Evolutionary conservation across 2,888 invertebrate species (phyloP).

Genomic region (Polylopha cassiicola): DNA sequence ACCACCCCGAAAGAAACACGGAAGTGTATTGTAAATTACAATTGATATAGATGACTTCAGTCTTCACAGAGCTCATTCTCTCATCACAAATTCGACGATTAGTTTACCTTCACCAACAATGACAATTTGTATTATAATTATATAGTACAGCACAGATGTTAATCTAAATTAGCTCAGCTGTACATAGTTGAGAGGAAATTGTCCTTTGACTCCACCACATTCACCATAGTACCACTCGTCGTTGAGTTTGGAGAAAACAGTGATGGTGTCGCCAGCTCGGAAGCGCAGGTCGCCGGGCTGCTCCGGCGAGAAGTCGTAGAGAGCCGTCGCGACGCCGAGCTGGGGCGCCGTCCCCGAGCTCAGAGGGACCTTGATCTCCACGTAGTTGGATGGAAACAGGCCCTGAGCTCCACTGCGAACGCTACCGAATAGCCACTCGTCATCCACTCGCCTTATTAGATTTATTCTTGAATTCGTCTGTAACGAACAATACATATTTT

Average conservation of each 20-base stretch:
- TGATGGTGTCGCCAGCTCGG: slow-evolving; percentile 67
- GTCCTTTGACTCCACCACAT: slow-evolving; percentile 80
- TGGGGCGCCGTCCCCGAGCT: slow-evolving; percentile 26
- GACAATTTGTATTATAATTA: slow-evolving; percentile 11
- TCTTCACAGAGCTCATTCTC: slow-evolving; percentile 34
- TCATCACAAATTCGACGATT: slow-evolving; percentile 26
- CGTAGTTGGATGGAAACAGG: slow-evolving; percentile 88
- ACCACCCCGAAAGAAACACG: background rate
- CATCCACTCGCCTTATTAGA: slow-evolving; percentile 82
- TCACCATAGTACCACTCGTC: slow-evolving; percentile 89
- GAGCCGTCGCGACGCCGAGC: slow-evolving; percentile 75
- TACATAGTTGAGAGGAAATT: slow-evolving; percentile 88
- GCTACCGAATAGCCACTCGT: slow-evolving; percentile 88
- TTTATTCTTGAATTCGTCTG: slow-evolving; percentile 85
- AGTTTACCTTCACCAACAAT: slow-evolving; percentile 20
- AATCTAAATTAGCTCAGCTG: slow-evolving; percentile 62
- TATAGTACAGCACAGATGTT: background rate
- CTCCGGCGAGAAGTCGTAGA: slow-evolving; percentile 84
- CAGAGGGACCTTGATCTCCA: slow-evolving; percentile 85
- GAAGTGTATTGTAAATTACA: slow-evolving; percentile 26
- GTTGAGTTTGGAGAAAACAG: slow-evolving; percentile 81
- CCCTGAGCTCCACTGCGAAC: slow-evolving; percentile 82
- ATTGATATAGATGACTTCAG: slow-evolving; percentile 38
- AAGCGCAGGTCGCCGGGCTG: slow-evolving; percentile 62
- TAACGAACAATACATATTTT: slow-evolving; percentile 34